These are phyloP conservation scores for Meganola albula DNA, from an alignment of 2,888 invertebrate genomes.

Conservation along the genomic window DNA sequence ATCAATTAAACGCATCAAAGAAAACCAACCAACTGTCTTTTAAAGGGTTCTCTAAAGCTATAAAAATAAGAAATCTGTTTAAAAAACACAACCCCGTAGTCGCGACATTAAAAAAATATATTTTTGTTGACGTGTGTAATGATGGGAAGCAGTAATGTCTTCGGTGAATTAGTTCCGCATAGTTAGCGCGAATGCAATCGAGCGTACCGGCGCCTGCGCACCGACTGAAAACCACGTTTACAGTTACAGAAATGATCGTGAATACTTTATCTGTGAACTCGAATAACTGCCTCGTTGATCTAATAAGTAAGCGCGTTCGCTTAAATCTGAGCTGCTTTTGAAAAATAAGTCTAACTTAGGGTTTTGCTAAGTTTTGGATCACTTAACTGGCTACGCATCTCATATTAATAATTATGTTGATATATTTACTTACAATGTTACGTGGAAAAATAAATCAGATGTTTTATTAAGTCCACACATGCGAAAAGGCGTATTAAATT, in stretches of 20 bases:
- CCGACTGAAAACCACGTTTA: conserved; percentile 17
- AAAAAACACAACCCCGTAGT: conserved; percentile 10
- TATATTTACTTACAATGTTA: background rate
- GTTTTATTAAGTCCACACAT: background rate
- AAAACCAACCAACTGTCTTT: conserved; percentile 15
- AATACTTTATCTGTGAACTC: too few species aligned
- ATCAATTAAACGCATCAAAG: conserved; percentile 11
- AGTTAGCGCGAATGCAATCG: conserved; percentile 55
- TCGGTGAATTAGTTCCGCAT: conserved; percentile 67
- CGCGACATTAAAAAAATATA: conserved; percentile 36
- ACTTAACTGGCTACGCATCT: too few species aligned
- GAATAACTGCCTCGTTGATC: too few species aligned
- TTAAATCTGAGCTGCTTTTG: too few species aligned
- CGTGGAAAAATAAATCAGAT: too few species aligned
- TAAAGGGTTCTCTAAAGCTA: conserved; percentile 23
- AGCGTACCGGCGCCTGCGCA: conserved; percentile 50
- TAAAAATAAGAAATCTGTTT: conserved; percentile 11
- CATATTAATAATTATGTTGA: too few species aligned
- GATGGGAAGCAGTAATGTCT: conserved; percentile 45
- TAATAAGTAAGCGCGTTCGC: too few species aligned
- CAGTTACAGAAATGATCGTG: too few species aligned
- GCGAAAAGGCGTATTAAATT: conserved; percentile 10
- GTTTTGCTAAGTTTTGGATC: too few species aligned
- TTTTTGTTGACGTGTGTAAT: conserved; percentile 45
- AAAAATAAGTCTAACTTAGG: too few species aligned